Conservation (phyloP, 2,888 invertebrate genomes). For the Girardia tigrina region DNA sequence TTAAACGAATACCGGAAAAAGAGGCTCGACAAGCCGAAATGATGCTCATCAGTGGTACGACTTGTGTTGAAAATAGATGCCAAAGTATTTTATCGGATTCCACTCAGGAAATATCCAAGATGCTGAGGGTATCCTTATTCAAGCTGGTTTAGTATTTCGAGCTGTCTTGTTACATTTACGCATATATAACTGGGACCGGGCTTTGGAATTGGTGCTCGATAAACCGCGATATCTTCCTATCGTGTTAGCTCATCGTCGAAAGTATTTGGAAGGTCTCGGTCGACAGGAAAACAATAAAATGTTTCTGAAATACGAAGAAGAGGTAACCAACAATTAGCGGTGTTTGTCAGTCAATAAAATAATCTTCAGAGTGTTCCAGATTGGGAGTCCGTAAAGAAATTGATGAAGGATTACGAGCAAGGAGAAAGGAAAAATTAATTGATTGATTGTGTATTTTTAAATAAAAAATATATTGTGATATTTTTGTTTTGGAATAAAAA, state of each 20-base stretch:
- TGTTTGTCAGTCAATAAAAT: no score
- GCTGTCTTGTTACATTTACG: constrained; percentile 62
- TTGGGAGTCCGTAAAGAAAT: background rate
- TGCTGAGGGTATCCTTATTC: constrained; percentile 61
- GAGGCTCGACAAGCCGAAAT: constrained; percentile 59
- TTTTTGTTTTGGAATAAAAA: no score
- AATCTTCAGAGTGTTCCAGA: background rate
- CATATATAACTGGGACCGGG: constrained; percentile 65
- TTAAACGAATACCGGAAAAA: constrained; percentile 49
- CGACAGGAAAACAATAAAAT: background rate
- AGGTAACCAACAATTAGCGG: background rate
- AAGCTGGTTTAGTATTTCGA: constrained; percentile 58
- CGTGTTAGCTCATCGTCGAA: background rate
- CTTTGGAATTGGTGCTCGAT: constrained; percentile 58
- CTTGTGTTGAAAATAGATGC: background rate
- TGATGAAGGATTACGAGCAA: background rate
- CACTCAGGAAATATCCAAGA: constrained; percentile 57
- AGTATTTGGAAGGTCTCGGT: background rate
- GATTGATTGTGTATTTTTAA: background rate
- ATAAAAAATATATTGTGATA: no score
- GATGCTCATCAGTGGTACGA: constrained; percentile 56
- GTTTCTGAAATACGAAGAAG: background rate
- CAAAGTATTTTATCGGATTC: background rate
- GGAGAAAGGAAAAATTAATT: background rate
- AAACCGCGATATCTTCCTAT: background rate